Conservation (phyloP, 2,888 invertebrate species). For the Cephalotes varians region DNA sequence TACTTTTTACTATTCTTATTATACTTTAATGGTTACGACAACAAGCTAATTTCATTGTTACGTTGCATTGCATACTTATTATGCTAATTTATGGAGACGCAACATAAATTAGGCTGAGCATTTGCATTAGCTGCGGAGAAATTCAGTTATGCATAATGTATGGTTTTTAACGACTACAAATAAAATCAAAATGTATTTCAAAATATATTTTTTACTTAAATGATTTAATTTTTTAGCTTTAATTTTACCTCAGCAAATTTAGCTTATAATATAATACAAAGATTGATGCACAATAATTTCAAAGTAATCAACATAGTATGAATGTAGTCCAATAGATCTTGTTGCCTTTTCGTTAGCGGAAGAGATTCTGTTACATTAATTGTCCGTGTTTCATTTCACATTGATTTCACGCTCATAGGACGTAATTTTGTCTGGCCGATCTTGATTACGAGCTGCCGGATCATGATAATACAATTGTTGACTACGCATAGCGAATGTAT, state of each 20-base stretch:
- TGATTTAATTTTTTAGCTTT: not conserved
- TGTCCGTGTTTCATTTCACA: conserved; percentile 1
- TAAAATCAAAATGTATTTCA: not conserved
- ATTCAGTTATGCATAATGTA: conserved; percentile 24
- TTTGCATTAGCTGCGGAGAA: conserved; percentile 30
- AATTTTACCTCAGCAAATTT: not conserved
- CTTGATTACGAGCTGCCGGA: not conserved
- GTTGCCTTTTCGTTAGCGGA: not conserved
- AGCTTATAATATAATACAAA: not conserved
- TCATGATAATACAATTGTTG: conserved; percentile 29
- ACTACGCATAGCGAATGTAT: not conserved
- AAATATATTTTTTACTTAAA: not conserved
- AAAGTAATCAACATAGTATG: not conserved
- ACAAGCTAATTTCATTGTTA: conserved; percentile 37
- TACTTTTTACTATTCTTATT: not conserved
- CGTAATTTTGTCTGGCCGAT: conserved; percentile 1
- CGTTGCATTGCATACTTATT: conserved; percentile 30
- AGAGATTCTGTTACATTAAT: conserved; percentile 20
- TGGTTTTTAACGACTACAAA: not conserved
- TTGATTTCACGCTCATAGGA: not conserved
- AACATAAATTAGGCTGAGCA: conserved; percentile 29
- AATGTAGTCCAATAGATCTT: not conserved
- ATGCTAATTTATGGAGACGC: conserved; percentile 41
- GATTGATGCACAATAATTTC: not conserved
- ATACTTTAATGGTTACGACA: not conserved